Evolutionary conservation across 2,888 invertebrate species (phyloP), one percentile per base, ranked within the genome.

Genomic region (Tiliacea aurago): DNA sequence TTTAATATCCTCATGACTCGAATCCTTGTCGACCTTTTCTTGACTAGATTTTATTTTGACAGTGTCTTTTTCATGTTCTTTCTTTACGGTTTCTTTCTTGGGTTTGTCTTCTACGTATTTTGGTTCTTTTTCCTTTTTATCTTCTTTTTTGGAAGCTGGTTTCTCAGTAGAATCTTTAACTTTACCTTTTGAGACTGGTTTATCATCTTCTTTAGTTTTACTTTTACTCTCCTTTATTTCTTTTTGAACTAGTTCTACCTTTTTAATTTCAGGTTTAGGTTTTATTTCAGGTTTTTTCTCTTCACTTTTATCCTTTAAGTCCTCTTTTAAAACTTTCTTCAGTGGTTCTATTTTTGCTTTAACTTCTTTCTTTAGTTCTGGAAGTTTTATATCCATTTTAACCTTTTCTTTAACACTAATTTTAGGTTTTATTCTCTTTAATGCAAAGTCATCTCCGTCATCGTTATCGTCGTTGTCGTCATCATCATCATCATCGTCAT

Each of bases 91-190:
- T 41, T 87, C 86, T 78, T 84, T 78, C 45, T 85, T 86, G 0
- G 73, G 41, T 75, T 87, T 84, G 37, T 81, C 86, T 61, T 84
- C 80, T 67, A 64, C 73, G 5, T 63, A 20, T 71, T 86, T 89
- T 9, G n/a, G 13, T 56, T 84, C 81, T 82, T 78, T 76, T 41
- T 76, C 85, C 84, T 90, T 85, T 43, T 80, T 80, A 15, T 87
- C 86, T n/a, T 87, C 86, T 72, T 87, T 88, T 65, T 74, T 79
- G 7, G 65, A 18, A 33, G 37, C 43, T 47, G 59, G 3, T 70
- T 73, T 75, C 5, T 73, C 75, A 28, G n/a, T 4, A 11, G 49
- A 3, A 11, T 49, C 70, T 65, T 73, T 79, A 20, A 11, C 1
- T 76, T 83, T 80, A 10, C 79, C 81, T 73, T 79, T 82, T 37